Conservation (phyloP, 92 coral and sea anemone species). For the Montipora capitata region DNA sequence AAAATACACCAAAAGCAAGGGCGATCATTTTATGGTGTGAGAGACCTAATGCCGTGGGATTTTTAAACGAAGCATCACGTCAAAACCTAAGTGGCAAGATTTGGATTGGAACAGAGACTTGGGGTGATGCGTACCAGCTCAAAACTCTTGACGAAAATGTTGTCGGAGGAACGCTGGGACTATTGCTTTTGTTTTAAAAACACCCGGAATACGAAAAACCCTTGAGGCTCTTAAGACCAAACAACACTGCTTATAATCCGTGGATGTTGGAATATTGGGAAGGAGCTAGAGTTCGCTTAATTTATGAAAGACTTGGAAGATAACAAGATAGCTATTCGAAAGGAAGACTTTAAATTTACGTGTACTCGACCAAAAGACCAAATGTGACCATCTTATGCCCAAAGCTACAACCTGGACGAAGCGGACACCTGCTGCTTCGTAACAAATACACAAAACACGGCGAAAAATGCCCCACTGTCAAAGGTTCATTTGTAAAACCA, state of each 20-base stretch:
- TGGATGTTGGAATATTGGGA: slow-evolving; percentile 96
- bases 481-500: slow-evolving; percentile 52
- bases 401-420: slow-evolving; percentile 41
- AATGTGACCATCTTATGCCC: slow-evolving; percentile 82
- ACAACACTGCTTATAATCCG: slow-evolving; percentile 78
- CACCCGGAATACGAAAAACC: slow-evolving; percentile 78
- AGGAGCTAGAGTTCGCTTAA: slow-evolving; percentile 46
- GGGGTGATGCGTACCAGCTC: slow-evolving; percentile 94
- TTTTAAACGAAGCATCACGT: slow-evolving; percentile 85
- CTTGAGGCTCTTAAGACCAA: slow-evolving; percentile 73
- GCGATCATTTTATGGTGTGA: slow-evolving; percentile 95
- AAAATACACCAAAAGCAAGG: slow-evolving; percentile 75
- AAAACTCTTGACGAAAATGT: slow-evolving; percentile 65
- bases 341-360: slow-evolving; percentile 27
- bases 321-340: not conserved
- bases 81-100: slow-evolving; percentile 76
- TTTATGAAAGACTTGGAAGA: slow-evolving; percentile 14
- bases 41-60: slow-evolving; percentile 92
- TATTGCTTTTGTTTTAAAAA: slow-evolving; percentile 80
- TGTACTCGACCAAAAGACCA: slow-evolving; percentile 69
- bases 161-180: slow-evolving; percentile 94
- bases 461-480: slow-evolving; percentile 62
- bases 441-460: slow-evolving; percentile 89
- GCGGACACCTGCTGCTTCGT: slow-evolving; percentile 79
- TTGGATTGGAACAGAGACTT: slow-evolving; percentile 99